Conservation (phyloP, 2,113 vertebrate species). For the Rhinopomastus cyanomelas region DNA sequence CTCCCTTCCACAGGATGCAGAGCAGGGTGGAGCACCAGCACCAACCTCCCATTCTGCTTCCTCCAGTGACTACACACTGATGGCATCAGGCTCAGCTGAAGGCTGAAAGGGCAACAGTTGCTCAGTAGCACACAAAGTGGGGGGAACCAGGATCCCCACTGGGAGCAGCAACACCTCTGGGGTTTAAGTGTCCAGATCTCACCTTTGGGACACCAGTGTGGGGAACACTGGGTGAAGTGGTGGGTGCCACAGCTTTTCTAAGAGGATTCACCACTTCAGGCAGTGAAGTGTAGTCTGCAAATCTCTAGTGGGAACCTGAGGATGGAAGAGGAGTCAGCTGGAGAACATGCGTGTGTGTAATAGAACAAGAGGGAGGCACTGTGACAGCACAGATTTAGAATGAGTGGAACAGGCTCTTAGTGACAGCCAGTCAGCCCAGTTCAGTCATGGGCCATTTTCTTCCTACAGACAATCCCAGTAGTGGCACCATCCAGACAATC, state of each 20-base stretch:
- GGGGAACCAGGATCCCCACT: fast-evolving
- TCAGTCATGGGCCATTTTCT: too few relatives aligned
- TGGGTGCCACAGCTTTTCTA: neutral
- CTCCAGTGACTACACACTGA: too few relatives aligned
- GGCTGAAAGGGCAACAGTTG: too few relatives aligned
- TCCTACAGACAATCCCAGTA: neutral
- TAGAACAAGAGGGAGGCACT: too few relatives aligned
- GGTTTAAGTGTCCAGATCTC: too few relatives aligned
- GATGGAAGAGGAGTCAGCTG: neutral
- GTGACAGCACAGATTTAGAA: fast-evolving
- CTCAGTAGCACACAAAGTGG: too few relatives aligned
- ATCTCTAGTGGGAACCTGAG: too few relatives aligned
- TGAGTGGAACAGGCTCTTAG: too few relatives aligned
- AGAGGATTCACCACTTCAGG: neutral
- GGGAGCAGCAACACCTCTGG: neutral
- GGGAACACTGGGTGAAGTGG: fast-evolving
- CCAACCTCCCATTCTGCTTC: neutral
- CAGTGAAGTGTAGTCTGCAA: fast-evolving
- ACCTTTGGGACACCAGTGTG: fast-evolving
- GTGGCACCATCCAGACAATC: neutral
- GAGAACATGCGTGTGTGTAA: fast-evolving
- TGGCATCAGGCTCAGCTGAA: neutral
- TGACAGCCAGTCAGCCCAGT: neutral
- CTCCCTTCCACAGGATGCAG: neutral
- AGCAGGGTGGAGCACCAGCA: fast-evolving